Evolutionary conservation across 2,113 vertebrate genomes (phyloP).

Genomic region (Canis aureus): DNA sequence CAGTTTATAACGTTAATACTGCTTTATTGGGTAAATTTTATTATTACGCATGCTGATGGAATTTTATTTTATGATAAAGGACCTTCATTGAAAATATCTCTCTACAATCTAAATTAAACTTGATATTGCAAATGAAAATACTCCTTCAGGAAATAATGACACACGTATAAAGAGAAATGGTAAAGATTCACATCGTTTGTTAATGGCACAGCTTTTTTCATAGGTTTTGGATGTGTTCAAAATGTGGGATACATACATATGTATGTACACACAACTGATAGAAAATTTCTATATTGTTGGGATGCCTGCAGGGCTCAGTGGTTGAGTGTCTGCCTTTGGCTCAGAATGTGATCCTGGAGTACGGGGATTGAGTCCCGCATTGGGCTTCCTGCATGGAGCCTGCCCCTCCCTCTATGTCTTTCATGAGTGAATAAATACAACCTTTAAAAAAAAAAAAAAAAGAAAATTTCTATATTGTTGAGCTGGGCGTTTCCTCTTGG

Average conservation of each 20-base stretch:
- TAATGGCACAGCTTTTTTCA: background rate
- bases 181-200: background rate
- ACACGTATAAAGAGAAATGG: background rate
- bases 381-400: too few relatives aligned
- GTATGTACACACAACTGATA: background rate
- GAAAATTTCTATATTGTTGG: background rate
- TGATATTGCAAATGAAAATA: constrained; percentile 61
- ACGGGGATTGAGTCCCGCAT: too few relatives aligned
- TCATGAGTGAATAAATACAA: too few relatives aligned
- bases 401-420: too few relatives aligned
- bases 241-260: background rate
- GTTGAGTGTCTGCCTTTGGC: too few relatives aligned
- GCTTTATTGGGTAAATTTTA: constrained; percentile 74
- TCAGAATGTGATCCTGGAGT: too few relatives aligned
- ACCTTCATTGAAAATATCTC: constrained; percentile 75
- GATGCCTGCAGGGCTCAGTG: too few relatives aligned
- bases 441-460: too few relatives aligned
- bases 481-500: background rate
- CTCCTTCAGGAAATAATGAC: constrained; percentile 66
- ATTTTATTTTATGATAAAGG: constrained; percentile 74
- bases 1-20: constrained; percentile 72
- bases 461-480: background rate
- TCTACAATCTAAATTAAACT: constrained; percentile 74
- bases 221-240: background rate
- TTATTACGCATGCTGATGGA: constrained; percentile 54